phyloP scores from a whole-genome alignment of 2,113 vertebrate genomes.

The Eubucco bourcierii region DNA sequence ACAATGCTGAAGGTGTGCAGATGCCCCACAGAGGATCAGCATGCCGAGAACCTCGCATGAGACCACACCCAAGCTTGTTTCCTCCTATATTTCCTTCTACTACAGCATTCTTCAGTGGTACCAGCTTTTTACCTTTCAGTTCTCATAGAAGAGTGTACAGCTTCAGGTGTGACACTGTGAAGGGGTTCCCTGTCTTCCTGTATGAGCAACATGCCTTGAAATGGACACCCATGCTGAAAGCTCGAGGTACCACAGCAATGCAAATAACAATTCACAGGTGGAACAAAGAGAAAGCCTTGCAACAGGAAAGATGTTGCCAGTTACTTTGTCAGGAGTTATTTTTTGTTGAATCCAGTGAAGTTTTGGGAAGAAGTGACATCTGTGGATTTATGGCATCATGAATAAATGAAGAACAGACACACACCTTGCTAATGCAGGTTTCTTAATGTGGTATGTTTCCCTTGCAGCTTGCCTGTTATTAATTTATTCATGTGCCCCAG shows the following conservation, averaged over 20 bases:
- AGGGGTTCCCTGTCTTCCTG: neutral
- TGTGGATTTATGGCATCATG: neutral
- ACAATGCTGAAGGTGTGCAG: neutral
- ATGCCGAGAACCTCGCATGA: neutral
- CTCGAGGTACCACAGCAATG: neutral
- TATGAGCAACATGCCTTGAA: rapidly evolving
- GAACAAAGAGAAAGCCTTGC: neutral
- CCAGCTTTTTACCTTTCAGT: no score
- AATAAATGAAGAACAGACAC: neutral
- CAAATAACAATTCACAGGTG: neutral
- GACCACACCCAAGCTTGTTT: neutral
- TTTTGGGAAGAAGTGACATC: neutral
- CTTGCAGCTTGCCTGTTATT: neutral
- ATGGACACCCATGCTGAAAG: neutral
- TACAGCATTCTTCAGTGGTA: neutral
- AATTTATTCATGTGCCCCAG: neutral
- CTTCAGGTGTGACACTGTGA: neutral
- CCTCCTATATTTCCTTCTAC: no score
- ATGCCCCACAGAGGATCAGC: neutral
- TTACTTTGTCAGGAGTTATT: neutral
- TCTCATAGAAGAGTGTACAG: neutral
- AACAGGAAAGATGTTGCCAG: neutral
- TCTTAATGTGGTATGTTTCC: neutral
- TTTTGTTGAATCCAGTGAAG: neutral
- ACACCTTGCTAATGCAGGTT: neutral